Evolutionary conservation across 2,113 vertebrate species (phyloP).

Genomic region (Coptodon rendalli): DNA sequence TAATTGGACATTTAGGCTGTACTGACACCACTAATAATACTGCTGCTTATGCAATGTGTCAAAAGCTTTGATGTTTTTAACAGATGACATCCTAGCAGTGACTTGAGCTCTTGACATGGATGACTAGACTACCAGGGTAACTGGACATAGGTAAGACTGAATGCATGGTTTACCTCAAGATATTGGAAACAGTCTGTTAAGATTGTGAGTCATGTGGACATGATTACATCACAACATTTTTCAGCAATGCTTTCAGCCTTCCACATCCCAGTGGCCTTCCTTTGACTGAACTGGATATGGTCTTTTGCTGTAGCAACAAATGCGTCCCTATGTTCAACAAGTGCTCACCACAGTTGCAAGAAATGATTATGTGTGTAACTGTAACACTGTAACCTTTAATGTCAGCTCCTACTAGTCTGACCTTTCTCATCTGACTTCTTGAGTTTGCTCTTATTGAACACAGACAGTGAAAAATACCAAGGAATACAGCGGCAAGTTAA

Average conservation of each 20-base stretch:
- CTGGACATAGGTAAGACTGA: background rate
- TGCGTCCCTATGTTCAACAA: background rate
- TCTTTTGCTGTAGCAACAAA: background rate
- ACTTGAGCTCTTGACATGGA: background rate
- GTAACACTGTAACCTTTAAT: background rate
- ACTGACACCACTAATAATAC: background rate
- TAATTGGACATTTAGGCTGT: background rate
- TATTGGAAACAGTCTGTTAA: background rate
- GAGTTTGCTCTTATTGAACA: background rate
- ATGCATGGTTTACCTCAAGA: background rate
- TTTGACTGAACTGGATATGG: background rate
- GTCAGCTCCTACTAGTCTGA: background rate
- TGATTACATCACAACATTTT: background rate
- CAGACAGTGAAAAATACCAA: background rate
- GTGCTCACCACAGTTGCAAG: background rate
- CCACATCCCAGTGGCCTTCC: background rate
- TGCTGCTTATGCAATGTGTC: background rate
- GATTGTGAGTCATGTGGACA: background rate
- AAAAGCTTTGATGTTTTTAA: background rate
- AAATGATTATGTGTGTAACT: background rate
- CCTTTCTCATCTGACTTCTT: background rate
- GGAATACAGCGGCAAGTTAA: background rate
- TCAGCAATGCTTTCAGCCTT: background rate
- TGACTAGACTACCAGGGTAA: background rate
- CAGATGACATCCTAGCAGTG: background rate